These are phyloP conservation scores for Eurosta solidaginis DNA, from an alignment of 1,140 invertebrate species.

Conservation along the genomic window DNA sequence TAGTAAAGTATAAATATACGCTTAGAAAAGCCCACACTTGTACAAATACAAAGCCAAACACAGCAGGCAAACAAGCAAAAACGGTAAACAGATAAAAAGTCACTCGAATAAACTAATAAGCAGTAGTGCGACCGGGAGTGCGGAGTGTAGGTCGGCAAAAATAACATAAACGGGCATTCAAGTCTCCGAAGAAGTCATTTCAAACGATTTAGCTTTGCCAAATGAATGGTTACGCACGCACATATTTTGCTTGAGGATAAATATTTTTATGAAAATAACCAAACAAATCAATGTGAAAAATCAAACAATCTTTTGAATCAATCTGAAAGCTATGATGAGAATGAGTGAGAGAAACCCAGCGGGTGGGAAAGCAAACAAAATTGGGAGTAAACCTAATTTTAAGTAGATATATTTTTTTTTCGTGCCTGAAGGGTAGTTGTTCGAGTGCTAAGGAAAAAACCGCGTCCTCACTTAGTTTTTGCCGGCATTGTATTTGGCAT, in stretches of 20 bases:
- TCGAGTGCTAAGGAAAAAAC: too few relatives aligned
- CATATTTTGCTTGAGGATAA: constrained; percentile 31
- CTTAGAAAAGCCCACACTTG: neutral
- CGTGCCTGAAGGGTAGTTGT: neutral
- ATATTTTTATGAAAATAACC: constrained; percentile 28
- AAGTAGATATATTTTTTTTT: neutral
- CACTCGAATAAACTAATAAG: neutral
- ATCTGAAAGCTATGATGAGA: neutral
- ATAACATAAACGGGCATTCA: neutral
- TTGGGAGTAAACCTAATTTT: constrained; percentile 1
- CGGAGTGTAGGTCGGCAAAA: neutral
- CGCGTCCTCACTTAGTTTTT: too few relatives aligned
- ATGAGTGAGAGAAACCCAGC: neutral
- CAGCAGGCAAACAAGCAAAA: neutral
- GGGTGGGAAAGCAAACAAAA: neutral
- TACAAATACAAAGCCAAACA: neutral
- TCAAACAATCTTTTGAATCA: constrained; percentile 19
- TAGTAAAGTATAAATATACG: neutral
- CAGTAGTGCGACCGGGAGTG: too few relatives aligned
- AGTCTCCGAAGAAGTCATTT: constrained; percentile 6
- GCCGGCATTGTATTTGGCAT: too few relatives aligned
- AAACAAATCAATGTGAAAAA: constrained; percentile 24
- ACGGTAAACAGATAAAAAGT: neutral
- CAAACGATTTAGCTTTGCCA: constrained; percentile 32
- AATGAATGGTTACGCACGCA: too few relatives aligned